Conservation (phyloP, 2,888 invertebrate genomes). For the Emmelina monodactyla region DNA sequence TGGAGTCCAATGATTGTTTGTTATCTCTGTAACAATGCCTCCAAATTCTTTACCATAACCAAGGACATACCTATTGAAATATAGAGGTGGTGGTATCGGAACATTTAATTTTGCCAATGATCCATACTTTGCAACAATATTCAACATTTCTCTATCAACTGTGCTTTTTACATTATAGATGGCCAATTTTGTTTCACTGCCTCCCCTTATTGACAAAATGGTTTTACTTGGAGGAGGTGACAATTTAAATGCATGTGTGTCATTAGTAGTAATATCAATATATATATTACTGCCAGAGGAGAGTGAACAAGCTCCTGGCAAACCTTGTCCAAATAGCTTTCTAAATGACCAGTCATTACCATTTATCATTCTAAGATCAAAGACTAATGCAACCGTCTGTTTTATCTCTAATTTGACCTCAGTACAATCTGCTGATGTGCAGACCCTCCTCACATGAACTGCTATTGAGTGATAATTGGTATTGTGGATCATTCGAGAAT, state of each 20-base stretch:
- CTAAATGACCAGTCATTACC: slow-evolving; percentile 85
- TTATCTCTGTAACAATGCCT: slow-evolving; percentile 84
- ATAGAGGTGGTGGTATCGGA: slow-evolving; percentile 70
- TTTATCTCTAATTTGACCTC: slow-evolving; percentile 78
- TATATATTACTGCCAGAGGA: slow-evolving; percentile 81
- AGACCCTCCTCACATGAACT: slow-evolving; percentile 83
- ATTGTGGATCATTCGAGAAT: slow-evolving; percentile 90
- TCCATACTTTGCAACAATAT: slow-evolving; percentile 70
- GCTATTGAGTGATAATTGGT: slow-evolving; percentile 92
- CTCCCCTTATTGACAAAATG: slow-evolving; percentile 72
- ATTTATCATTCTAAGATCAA: slow-evolving; percentile 76
- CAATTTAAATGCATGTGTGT: slow-evolving; percentile 69
- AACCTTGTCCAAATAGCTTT: slow-evolving; percentile 85
- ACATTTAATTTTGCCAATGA: slow-evolving; percentile 54
- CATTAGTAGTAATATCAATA: slow-evolving; percentile 76
- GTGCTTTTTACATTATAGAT: slow-evolving; percentile 72
- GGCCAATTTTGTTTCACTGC: slow-evolving; percentile 71
- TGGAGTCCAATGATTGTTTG: slow-evolving; percentile 79
- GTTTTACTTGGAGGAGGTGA: slow-evolving; percentile 68
- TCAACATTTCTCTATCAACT: slow-evolving; percentile 64
- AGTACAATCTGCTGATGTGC: slow-evolving; percentile 67
- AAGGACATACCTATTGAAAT: slow-evolving; percentile 81
- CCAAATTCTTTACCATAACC: slow-evolving; percentile 94
- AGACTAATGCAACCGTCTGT: slow-evolving; percentile 87
- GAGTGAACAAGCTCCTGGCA: slow-evolving; percentile 83